These are phyloP conservation scores for Conops quadrifasciatus DNA, from an alignment of 2,888 invertebrate genomes.

Conservation along the genomic window DNA sequence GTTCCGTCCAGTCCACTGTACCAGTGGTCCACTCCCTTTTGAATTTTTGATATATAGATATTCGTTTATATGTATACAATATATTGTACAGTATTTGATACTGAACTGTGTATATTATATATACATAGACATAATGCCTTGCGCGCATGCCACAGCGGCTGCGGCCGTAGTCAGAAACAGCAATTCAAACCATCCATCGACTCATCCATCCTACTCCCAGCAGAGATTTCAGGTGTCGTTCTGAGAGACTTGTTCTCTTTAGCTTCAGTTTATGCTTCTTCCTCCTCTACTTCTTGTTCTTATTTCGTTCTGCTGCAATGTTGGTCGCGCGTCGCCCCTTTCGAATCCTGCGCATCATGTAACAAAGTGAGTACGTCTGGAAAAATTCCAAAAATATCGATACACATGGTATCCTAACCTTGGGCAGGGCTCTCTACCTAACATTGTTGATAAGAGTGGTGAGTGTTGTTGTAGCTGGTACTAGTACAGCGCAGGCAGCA, in stretches of 20 bases:
- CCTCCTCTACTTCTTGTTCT: background rate
- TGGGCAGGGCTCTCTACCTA: background rate
- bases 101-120: too few relatives aligned
- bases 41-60: background rate
- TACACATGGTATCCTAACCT: background rate
- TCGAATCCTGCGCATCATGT: conserved; percentile 27
- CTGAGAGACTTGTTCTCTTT: background rate
- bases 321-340: background rate
- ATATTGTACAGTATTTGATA: too few relatives aligned
- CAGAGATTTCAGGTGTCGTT: background rate
- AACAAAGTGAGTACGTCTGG: background rate
- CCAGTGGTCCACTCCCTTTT: conserved; percentile 1
- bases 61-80: too few relatives aligned
- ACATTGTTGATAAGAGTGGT: background rate
- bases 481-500: background rate
- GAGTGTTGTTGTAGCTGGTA: background rate
- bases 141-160: background rate
- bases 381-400: background rate
- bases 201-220: background rate
- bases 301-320: background rate
- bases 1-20: background rate
- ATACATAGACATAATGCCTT: background rate
- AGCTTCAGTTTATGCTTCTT: background rate
- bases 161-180: background rate
- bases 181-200: background rate